These are phyloP conservation scores for Siniperca scherzeri DNA, from an alignment of 2,797 vertebrate genomes.

Conservation along the genomic window DNA sequence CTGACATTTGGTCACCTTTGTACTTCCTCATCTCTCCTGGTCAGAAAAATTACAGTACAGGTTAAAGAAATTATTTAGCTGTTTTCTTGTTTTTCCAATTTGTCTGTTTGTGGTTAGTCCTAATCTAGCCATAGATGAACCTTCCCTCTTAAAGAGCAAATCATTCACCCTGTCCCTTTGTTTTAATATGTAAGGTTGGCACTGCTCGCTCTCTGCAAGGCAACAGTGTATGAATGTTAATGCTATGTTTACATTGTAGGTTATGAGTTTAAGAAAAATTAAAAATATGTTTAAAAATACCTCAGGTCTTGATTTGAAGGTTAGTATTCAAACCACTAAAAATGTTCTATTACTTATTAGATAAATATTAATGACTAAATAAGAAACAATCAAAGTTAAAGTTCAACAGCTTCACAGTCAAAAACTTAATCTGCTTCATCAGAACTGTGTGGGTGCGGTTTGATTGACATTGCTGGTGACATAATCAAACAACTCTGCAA, in stretches of 20 bases:
- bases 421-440: background rate
- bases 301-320: background rate
- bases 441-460: background rate
- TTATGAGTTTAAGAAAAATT: background rate
- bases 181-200: background rate
- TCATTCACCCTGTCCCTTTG: constrained; percentile 11
- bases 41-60: constrained; percentile 33
- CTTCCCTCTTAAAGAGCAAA: constrained; percentile 18
- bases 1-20: constrained; percentile 44
- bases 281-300: background rate
- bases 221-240: background rate
- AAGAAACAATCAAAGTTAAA: background rate
- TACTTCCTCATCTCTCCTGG: constrained; percentile 17
- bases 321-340: background rate
- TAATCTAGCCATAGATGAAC: constrained; percentile 2
- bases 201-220: background rate
- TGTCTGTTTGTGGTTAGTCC: constrained; percentile 1
- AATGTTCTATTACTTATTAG: background rate
- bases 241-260: background rate
- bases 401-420: background rate
- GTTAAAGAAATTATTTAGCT: background rate
- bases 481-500: background rate
- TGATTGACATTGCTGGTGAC: background rate
- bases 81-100: background rate
- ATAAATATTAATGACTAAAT: background rate